These are phyloP conservation scores for Callospermophilus lateralis DNA, from an alignment of 2,113 vertebrate species.

Conservation along the genomic window DNA sequence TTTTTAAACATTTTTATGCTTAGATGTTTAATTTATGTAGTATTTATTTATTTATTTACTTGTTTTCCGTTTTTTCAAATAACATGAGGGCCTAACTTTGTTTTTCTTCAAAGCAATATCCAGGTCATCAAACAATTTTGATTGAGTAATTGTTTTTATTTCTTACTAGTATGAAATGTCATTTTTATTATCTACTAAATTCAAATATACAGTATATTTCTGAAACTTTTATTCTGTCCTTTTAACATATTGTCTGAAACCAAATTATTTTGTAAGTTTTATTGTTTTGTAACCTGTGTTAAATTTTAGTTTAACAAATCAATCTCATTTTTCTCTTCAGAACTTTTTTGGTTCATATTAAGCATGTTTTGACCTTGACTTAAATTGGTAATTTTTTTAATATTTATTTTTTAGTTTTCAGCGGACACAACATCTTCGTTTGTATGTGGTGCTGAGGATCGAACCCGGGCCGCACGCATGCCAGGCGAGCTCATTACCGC, in stretches of 20 bases:
- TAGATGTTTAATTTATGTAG: neutral
- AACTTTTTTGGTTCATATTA: neutral
- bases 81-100: neutral
- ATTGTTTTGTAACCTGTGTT: neutral
- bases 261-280: neutral
- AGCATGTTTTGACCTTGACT: neutral
- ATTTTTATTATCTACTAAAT: constrained; percentile 44
- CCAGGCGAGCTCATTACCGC: too few relatives aligned
- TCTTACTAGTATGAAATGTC: neutral
- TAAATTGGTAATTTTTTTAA: neutral
- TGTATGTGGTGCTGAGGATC: too few relatives aligned
- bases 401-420: too few relatives aligned
- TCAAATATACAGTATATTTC: neutral
- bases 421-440: too few relatives aligned
- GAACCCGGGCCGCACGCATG: too few relatives aligned
- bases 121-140: neutral
- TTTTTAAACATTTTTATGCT: neutral
- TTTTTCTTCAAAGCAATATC: neutral
- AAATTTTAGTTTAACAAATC: constrained; percentile 25
- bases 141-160: neutral
- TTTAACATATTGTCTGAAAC: neutral
- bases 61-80: neutral
- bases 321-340: neutral
- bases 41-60: neutral
- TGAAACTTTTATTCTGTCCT: neutral